These are phyloP conservation scores for Carabus problematicus DNA, from an alignment of 2,888 invertebrate species.

Conservation along the genomic window DNA sequence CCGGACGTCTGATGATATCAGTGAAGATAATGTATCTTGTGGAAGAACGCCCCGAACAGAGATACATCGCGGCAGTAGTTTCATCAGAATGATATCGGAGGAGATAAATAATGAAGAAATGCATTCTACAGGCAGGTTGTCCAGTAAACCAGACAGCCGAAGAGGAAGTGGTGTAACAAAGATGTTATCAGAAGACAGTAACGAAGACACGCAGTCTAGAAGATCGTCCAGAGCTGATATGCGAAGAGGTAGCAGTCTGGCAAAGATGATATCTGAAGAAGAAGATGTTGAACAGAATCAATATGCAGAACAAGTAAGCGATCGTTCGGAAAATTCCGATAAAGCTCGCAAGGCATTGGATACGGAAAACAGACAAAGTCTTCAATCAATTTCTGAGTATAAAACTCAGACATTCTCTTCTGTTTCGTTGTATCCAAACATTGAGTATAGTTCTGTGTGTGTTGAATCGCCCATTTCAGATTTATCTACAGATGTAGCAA, in stretches of 20 bases:
- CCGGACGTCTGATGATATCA: constrained; percentile 33
- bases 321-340: constrained; percentile 34
- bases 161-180: constrained; percentile 28
- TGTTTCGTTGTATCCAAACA: constrained; percentile 48
- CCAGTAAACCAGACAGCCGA: constrained; percentile 22
- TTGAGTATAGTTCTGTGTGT: constrained; percentile 50
- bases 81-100: constrained; percentile 35
- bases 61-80: constrained; percentile 29
- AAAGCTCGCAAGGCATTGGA: constrained; percentile 49
- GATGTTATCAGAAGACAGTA: constrained; percentile 26
- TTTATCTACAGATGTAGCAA: constrained; percentile 54
- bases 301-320: constrained; percentile 22
- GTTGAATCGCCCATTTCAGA: constrained; percentile 54
- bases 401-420: constrained; percentile 56
- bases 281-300: constrained; percentile 15
- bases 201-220: constrained; percentile 26
- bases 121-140: constrained; percentile 31
- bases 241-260: constrained; percentile 33
- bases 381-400: constrained; percentile 58
- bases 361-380: constrained; percentile 53
- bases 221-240: constrained; percentile 30
- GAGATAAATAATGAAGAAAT: constrained; percentile 33
- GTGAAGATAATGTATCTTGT: constrained; percentile 16
- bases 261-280: constrained; percentile 36
- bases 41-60: constrained; percentile 10